Base-by-base conservation (phyloP, 1,140 invertebrate species). In the Charaxes varanes region DNA sequence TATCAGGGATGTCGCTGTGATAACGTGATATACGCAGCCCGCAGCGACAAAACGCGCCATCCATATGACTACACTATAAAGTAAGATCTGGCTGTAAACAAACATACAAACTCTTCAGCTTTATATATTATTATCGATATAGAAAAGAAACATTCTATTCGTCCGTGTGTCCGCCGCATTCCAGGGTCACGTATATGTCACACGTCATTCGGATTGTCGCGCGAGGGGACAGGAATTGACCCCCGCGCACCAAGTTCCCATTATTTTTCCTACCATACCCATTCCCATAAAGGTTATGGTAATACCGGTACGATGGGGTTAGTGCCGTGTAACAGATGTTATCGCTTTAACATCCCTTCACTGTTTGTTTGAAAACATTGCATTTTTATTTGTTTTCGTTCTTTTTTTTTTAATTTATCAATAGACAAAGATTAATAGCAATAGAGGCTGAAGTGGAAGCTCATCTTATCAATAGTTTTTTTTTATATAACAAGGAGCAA, bases 221-320 rank as follows among this genome's bases (percentile, higher is more conserved):
- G 42, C 21, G 31, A 53, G 52, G 62, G 56, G 63, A 56, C 52
- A 43, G 40, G 46, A 48, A 61, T 65, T 65, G 63, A 66, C 69
- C 63, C 64, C 47, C 40, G 57, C 49, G 57, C 58, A 65, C 24
- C 53, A 56, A 71, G 56, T 66, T 58, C 38, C 68, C 70, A 73
- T 72, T 77, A 74, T 72, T 72, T 67, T 53, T 72, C 62, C 60
- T 58, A n/a, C n/a, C n/a, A n/a, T n/a, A n/a, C n/a, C n/a, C n/a
- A n/a, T n/a, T 56, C 50, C 67, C 66, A 74, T 77, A 79, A 77
- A 79, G 63, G 72, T 77, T 74, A 77, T 78, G 70, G 62, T 73
- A 77, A 74, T 74, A 56, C 50, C 52, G 40, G 38, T 56, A 40
- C 26, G 66, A 78, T 76, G 73, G 69, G 73, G 73, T 76, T 73